A percentile compares a stretch with the other conserved stretches of the same genome.
These are phyloP conservation scores for Anorthoa munda DNA, from an alignment of 2,888 invertebrate species.

Conservation along the genomic window DNA sequence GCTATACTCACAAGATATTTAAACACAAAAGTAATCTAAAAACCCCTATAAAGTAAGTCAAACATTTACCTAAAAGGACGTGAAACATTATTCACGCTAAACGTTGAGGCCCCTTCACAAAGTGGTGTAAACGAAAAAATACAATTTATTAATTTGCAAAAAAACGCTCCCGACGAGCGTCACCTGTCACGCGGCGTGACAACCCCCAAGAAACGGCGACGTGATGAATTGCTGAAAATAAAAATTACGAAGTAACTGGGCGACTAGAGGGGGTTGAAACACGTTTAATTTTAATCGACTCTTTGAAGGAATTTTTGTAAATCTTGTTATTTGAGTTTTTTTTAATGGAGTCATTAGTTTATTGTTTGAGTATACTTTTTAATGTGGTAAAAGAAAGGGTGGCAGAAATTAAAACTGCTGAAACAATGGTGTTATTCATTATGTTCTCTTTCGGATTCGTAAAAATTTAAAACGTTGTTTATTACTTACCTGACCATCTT, in stretches of 20 bases:
- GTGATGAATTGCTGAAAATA: constrained; percentile 87
- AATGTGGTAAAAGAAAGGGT: constrained; percentile 37
- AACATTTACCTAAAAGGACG: constrained; percentile 66
- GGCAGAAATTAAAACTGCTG: constrained; percentile 20
- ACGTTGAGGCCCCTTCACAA: constrained; percentile 62
- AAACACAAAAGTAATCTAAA: constrained; percentile 59
- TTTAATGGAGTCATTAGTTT: constrained; percentile 41
- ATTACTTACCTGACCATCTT: too few relatives aligned
- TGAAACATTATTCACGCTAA: constrained; percentile 71
- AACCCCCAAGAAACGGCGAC: constrained; percentile 75
- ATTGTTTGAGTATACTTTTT: constrained; percentile 38
- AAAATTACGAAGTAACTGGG: constrained; percentile 84
- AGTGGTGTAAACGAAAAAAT: constrained; percentile 76
- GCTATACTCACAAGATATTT: constrained; percentile 11
- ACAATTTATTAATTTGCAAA: constrained; percentile 84
- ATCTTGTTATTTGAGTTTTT: constrained; percentile 61
- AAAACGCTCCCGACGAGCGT: constrained; percentile 75
- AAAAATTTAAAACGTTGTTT: not conserved
- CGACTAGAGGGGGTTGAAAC: constrained; percentile 74
- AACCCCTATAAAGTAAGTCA: constrained; percentile 60
- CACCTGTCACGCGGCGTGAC: constrained; percentile 82
- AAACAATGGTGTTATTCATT: not conserved
- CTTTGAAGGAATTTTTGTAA: constrained; percentile 66
- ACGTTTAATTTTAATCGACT: constrained; percentile 83
- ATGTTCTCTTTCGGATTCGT: not conserved